These are phyloP conservation scores for Catajapyx aquilonaris DNA, from an alignment of 1,140 invertebrate genomes.

Conservation along the genomic window DNA sequence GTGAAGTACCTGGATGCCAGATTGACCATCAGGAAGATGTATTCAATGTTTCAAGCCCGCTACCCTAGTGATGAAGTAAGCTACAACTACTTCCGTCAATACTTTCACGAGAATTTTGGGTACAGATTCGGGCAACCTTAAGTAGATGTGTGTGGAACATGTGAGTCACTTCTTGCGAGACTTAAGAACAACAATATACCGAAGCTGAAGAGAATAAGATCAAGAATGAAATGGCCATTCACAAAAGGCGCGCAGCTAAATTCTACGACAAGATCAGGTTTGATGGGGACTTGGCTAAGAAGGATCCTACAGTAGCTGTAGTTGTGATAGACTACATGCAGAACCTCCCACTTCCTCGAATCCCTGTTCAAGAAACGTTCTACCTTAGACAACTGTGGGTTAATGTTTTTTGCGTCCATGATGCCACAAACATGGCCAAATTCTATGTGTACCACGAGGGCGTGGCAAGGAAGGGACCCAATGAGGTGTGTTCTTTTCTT, in stretches of 20 bases:
- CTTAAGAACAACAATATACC: background rate
- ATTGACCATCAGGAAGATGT: background rate
- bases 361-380: conserved; percentile 12
- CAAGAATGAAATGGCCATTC: too few relatives aligned
- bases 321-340: conserved; percentile 18
- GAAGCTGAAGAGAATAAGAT: background rate
- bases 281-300: background rate
- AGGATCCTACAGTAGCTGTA: background rate
- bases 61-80: background rate
- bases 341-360: conserved; percentile 14
- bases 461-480: conserved; percentile 10
- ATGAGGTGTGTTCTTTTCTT: conserved; percentile 13
- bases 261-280: background rate
- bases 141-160: background rate
- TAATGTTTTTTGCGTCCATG: conserved; percentile 11
- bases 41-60: background rate
- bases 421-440: conserved; percentile 9
- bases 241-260: background rate
- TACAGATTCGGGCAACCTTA: background rate
- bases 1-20: background rate
- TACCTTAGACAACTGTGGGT: conserved; percentile 14
- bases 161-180: background rate
- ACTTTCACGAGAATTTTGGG: background rate
- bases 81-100: background rate
- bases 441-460: conserved; percentile 15